These are phyloP conservation scores for Latheticus oryzae DNA, from an alignment of 2,888 invertebrate genomes.

Conservation along the genomic window DNA sequence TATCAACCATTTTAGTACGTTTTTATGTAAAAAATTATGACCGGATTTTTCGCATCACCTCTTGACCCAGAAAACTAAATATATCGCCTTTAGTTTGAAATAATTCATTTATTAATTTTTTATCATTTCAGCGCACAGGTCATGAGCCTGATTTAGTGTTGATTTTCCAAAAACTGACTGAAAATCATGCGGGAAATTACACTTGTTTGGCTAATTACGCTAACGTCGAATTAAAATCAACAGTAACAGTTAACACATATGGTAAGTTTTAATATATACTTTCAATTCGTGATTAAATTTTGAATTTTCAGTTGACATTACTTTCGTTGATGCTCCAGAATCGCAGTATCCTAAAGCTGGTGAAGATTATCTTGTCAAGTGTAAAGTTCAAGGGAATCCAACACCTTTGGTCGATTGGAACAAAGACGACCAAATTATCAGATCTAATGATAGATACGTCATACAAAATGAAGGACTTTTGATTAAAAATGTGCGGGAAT, in stretches of 20 bases:
- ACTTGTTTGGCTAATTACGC: constrained; percentile 87
- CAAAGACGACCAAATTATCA: constrained; percentile 78
- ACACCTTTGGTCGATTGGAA: constrained; percentile 89
- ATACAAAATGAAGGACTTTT: constrained; percentile 80
- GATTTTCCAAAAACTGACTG: constrained; percentile 79
- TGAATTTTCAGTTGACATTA: constrained; percentile 78
- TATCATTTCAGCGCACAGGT: constrained; percentile 43
- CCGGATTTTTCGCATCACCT: too few species aligned
- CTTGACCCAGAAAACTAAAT: too few species aligned
- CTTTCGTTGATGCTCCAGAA: constrained; percentile 84
- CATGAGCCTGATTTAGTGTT: constrained; percentile 74
- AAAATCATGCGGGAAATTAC: constrained; percentile 84
- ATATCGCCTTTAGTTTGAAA: neutral
- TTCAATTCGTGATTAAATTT: neutral
- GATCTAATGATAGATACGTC: constrained; percentile 77
- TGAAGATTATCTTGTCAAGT: constrained; percentile 80
- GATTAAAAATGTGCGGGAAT: constrained; percentile 81
- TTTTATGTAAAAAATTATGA: too few species aligned
- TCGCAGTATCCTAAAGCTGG: constrained; percentile 85
- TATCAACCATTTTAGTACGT: too few species aligned
- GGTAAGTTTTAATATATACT: constrained; percentile 71
- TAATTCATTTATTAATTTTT: constrained; percentile 7
- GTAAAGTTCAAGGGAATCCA: constrained; percentile 87
- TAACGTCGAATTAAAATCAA: constrained; percentile 74
- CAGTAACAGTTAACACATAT: constrained; percentile 79